Base-by-base conservation (phyloP, 1,140 invertebrate species). In the Mya arenaria region DNA sequence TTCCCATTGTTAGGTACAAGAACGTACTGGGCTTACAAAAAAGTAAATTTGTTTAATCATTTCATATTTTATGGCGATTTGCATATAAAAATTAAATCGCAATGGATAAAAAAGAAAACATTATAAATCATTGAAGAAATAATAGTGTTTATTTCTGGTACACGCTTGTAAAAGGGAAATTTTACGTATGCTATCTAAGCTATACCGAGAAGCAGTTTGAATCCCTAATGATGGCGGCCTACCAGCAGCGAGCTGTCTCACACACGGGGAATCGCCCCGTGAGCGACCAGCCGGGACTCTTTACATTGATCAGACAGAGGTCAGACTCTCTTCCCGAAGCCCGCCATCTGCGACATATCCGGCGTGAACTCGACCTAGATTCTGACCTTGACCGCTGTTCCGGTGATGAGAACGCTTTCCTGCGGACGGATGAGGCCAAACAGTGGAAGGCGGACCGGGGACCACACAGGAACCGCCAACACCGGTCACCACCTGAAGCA, bases 291-390 rank as follows among this genome's bases (percentile, higher is more conserved):
- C 36, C 34, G 19, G 30, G 60, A 15, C 34, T 15, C 6, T 58
- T 36, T 13, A 4, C 48, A 52, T 30, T 66, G 77, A 25, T 17
- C 0, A 30, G 77, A n/a, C 41, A 58, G n/a, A 48, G 77, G 1
- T 71, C 77, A 25, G 77, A 69, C 39, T 80, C 77, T 1, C 25
- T 69, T 23, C 77, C 77, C n/a, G 77, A 71, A 71, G 34, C 55
- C 19, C 77, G 77, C 36, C 65, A 80, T 39, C 68, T 80, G 25
- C 65, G 66, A 37, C 77, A 48, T 1, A 32, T 80, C 23, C 77
- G 77, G 25, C 48, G 77, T 3, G 66, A 5, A 71, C 65, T 80
- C 34, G 77, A 80, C 32, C 48, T 80, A 28, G 77, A 80, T 68
- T 80, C 77, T 25, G 77, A 80, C 44, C 41, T 80, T 15, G 77